These are phyloP conservation scores for Solea solea DNA, from an alignment of 2,113 vertebrate genomes.

Conservation along the genomic window DNA sequence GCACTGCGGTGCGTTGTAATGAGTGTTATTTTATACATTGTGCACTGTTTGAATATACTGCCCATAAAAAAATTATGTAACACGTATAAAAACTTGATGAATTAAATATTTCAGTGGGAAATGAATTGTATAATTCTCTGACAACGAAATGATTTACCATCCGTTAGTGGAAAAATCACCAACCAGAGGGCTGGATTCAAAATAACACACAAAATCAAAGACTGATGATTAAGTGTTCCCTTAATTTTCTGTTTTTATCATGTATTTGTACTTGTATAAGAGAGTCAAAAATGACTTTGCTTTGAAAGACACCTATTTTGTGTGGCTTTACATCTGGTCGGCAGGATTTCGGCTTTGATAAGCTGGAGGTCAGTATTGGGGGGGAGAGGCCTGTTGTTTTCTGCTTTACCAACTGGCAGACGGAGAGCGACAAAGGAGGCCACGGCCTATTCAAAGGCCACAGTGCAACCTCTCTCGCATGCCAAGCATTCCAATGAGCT, in stretches of 20 bases:
- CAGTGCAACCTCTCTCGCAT: conserved; percentile 76
- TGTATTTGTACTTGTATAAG: not conserved
- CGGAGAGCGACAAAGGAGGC: conserved; percentile 81
- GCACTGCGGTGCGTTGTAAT: conserved; percentile 9
- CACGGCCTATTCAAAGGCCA: conserved; percentile 81
- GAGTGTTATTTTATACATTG: conserved; percentile 22
- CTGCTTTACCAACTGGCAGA: conserved; percentile 74
- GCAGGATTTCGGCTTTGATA: conserved; percentile 43
- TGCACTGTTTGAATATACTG: conserved; percentile 21
- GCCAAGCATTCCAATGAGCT: conserved; percentile 86
- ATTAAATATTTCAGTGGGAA: too few species aligned
- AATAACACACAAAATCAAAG: too few species aligned
- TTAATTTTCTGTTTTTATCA: too few species aligned
- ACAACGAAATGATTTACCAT: too few species aligned
- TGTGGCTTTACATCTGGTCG: conserved; percentile 39
- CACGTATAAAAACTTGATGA: too few species aligned
- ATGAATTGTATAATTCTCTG: too few species aligned
- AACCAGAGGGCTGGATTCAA: too few species aligned
- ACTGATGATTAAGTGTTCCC: too few species aligned
- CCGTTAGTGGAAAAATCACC: too few species aligned
- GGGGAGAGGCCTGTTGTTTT: conserved; percentile 40
- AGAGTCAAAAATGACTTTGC: not conserved
- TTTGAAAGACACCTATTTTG: conserved; percentile 48
- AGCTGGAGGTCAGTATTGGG: conserved; percentile 45
- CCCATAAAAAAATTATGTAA: too few species aligned